Conservation (phyloP, 2,888 invertebrate species). For the Calliscelio sp. region DNA sequence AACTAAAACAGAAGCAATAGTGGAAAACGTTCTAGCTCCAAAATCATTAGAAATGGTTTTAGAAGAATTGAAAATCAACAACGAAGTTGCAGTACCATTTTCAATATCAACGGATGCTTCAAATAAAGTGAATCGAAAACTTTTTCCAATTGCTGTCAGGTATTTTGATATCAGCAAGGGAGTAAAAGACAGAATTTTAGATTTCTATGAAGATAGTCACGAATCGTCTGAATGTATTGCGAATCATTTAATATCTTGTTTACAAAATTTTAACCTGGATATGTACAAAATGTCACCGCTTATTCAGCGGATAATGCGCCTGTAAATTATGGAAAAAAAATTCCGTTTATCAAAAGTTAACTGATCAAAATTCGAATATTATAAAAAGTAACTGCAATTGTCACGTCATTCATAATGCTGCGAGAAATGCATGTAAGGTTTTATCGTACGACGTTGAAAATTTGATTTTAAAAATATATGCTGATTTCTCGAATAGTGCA, state of each 20-base stretch:
- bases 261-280: conserved; percentile 13
- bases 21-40: conserved; percentile 71
- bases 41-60: conserved; percentile 59
- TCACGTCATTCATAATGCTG: conserved; percentile 74
- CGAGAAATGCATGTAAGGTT: conserved; percentile 72
- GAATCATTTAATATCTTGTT: not conserved
- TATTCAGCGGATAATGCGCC: conserved; percentile 65
- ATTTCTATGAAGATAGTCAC: conserved; percentile 52
- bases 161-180: conserved; percentile 38
- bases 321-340: conserved; percentile 66
- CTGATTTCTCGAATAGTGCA: conserved; percentile 73
- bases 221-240: conserved; percentile 23
- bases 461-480: conserved; percentile 75
- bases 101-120: conserved; percentile 50
- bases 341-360: conserved; percentile 63
- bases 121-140: conserved; percentile 38
- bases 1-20: conserved; percentile 74
- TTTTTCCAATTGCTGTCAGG: conserved; percentile 39
- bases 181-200: conserved; percentile 9
- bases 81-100: conserved; percentile 12
- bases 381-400: conserved; percentile 74
- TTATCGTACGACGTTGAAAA: conserved; percentile 76
- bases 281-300: conserved; percentile 25
- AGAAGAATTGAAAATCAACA: conserved; percentile 20
- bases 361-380: conserved; percentile 43